phyloP scores from a whole-genome alignment of 2,113 vertebrate genomes.

The Rhombomys opimus region DNA sequence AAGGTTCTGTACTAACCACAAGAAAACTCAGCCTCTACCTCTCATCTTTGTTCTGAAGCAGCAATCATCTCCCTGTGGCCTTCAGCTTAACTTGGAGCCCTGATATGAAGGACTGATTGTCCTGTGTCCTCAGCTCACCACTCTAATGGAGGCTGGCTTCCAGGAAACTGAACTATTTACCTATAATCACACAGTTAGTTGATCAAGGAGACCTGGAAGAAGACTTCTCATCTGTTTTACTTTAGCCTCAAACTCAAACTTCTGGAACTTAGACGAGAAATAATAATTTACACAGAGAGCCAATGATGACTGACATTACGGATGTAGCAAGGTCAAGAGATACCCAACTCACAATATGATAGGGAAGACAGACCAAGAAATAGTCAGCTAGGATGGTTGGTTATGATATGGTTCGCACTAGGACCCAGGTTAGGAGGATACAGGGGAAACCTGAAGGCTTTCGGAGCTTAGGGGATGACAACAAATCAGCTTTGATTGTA shows the following conservation, averaged over 20 bases:
- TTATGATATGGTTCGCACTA: not conserved
- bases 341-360: not conserved
- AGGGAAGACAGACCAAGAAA: constrained; percentile 16
- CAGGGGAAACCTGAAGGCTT: not conserved
- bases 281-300: not conserved
- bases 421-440: not conserved
- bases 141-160: not conserved
- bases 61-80: not conserved
- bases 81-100: not conserved
- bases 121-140: not conserved
- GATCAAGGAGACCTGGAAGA: not conserved
- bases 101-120: not conserved
- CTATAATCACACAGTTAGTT: not conserved
- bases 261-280: constrained; percentile 15
- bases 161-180: not conserved
- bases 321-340: not conserved
- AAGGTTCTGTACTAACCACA: not conserved
- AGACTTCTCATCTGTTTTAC: not conserved
- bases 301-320: not conserved
- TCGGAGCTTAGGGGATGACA: not conserved
- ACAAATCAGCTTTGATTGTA: not conserved
- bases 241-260: not conserved
- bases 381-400: not conserved
- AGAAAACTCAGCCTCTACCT: not conserved
- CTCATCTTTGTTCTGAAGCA: not conserved